Percentiles rank a stretch among this genome's conserved stretches.
Evolutionary conservation across 2,888 invertebrate genomes (phyloP).

Genomic region (Limnephilus auricula): DNA sequence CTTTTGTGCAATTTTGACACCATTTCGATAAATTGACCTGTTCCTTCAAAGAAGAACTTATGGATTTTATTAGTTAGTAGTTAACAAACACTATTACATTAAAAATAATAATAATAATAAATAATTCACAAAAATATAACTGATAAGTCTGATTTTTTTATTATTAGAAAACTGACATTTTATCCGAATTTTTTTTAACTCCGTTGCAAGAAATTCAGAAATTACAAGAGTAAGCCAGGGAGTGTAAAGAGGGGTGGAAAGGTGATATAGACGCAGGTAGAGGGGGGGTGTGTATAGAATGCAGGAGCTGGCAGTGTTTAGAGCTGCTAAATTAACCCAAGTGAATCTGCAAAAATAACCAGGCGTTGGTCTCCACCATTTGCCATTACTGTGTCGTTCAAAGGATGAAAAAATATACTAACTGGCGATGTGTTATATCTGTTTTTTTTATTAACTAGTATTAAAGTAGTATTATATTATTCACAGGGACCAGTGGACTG

Average conservation of each 20-base stretch:
- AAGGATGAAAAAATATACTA: neutral
- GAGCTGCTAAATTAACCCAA: conserved; percentile 45
- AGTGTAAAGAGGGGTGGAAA: neutral
- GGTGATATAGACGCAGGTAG: neutral
- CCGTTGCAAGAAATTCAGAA: neutral
- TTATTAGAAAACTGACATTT: neutral
- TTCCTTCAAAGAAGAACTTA: too few species aligned
- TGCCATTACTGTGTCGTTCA: conserved; percentile 26
- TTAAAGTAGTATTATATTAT: too few species aligned
- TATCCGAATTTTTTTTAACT: neutral
- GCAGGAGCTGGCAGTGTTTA: conserved; percentile 1
- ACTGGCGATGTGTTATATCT: neutral
- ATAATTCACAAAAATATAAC: too few species aligned
- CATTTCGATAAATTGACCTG: neutral
- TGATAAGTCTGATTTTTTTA: neutral
- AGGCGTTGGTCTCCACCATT: conserved; percentile 33
- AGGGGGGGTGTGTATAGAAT: neutral
- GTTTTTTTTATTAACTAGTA: neutral
- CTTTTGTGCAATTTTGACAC: neutral
- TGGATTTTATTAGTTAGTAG: too few species aligned
- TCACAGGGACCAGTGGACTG: too few species aligned
- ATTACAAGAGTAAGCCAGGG: neutral
- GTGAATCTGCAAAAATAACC: conserved; percentile 55
- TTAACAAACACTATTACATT: too few species aligned
- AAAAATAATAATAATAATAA: too few species aligned